Base-by-base conservation (phyloP, 53 echinoderm and acorn worm genomes). In the Astropecten irregularis region DNA sequence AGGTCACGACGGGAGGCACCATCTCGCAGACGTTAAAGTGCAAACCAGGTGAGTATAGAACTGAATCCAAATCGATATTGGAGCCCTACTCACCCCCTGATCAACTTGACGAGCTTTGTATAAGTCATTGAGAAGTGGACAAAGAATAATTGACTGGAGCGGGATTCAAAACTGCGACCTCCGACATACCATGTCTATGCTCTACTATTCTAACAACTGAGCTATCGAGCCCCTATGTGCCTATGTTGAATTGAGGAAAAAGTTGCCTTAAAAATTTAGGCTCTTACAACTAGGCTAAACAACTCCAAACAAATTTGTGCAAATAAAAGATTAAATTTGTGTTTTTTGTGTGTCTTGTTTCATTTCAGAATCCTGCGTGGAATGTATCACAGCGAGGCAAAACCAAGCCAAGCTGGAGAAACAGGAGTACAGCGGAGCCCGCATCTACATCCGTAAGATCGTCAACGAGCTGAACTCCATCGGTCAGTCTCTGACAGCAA, bases 371-470 rank as follows among this genome's bases (percentile, higher is more conserved):
- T 56, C 82, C 9, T 85, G 85, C 44, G 19, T 48, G 35, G 60
- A 67, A 16, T 83, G 67, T 71, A 97, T 92, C 69, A 51, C 81
- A 61, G 59, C 82, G 52, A 56, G 67, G 54, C 81, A 85, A 40
- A 34, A 51, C 49, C 76, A 85, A 51, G 90, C 77, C 40, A 85
- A 70, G 42, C 69, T 44, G 3, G 79, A 84, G 10, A 49, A 71
- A 5, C 84, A 87, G 40, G 88, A 88, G 22, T 99, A 92, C 88
- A 92, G 54, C 14, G 92, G 92, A n/a, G 94, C 85, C 3, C 90
- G 88, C 63, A 73, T 99, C 52, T 95, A 99, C 76, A 83, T 99
- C 55, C 90, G 99, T 9, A 99, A 99, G 83, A 68, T 90, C 6
- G 84, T 90, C 51, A 67, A 56, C 9, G 89, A 95, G 39, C 65